These are phyloP conservation scores for Pyrgilauda ruficollis DNA, from an alignment of 2,113 vertebrate species.

Conservation along the genomic window DNA sequence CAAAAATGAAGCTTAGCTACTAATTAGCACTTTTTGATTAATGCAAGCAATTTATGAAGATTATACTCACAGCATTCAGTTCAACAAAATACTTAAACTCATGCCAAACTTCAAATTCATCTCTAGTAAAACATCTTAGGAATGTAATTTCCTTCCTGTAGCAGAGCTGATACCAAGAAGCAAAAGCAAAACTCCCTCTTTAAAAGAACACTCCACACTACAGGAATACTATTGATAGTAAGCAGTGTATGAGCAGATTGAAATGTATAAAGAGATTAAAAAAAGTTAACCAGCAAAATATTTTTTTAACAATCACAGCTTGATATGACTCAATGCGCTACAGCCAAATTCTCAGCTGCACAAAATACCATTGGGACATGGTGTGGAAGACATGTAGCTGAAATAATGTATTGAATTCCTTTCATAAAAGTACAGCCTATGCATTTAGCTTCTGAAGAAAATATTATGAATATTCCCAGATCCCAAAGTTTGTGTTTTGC, in stretches of 20 bases:
- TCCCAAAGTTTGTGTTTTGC: background rate
- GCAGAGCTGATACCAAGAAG: background rate
- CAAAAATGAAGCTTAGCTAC: conserved; percentile 15
- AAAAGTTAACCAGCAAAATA: background rate
- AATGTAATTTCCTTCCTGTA: background rate
- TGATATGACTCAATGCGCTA: background rate
- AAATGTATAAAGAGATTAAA: background rate
- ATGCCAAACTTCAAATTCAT: conserved; percentile 14
- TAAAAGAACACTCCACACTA: background rate
- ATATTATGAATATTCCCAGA: background rate
- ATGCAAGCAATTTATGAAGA: background rate
- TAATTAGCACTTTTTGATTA: conserved; percentile 34
- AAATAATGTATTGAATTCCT: background rate
- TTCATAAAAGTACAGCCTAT: background rate
- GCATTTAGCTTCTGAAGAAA: background rate
- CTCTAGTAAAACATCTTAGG: background rate
- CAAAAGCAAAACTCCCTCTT: background rate
- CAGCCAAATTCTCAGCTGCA: background rate
- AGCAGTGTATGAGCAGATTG: background rate
- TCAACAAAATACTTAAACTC: conserved; percentile 2
- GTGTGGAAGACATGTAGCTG: background rate
- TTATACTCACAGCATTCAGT: background rate
- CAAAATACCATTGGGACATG: background rate
- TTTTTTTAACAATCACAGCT: background rate
- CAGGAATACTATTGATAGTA: background rate